phyloP scores from a whole-genome alignment of 2,797 vertebrate genomes.

The Hafferia zeledoni region DNA sequence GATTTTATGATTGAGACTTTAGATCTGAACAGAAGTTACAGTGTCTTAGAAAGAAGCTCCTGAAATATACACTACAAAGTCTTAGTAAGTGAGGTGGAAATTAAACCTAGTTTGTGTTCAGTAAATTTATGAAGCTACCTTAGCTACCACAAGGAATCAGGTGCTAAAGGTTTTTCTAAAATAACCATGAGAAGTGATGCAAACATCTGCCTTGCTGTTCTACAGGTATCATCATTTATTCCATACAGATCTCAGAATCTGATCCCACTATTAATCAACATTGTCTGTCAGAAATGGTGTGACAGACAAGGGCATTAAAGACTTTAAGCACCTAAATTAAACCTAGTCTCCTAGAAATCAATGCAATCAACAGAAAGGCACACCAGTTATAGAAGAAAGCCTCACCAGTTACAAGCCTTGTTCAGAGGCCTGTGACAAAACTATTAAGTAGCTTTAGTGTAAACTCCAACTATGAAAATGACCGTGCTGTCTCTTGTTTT shows the following conservation, averaged over 20 bases:
- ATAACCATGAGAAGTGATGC: not conserved
- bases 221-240: not conserved
- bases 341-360: not conserved
- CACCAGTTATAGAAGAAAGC: not conserved
- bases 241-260: not conserved
- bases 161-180: not conserved
- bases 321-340: not conserved
- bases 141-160: not conserved
- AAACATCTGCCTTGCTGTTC: not conserved
- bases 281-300: not conserved
- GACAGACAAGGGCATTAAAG: not conserved
- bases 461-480: not conserved
- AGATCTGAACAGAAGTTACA: not conserved
- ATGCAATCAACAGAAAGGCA: not conserved
- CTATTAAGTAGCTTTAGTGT: not conserved
- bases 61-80: not conserved
- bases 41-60: not conserved
- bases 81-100: not conserved
- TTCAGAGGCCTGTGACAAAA: not conserved
- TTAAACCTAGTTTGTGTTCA: not conserved
- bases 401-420: not conserved
- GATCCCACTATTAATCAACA: not conserved
- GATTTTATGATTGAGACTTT: not conserved
- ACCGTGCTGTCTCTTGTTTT: not conserved
- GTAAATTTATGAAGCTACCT: not conserved